phyloP scores from a whole-genome alignment of 2,888 invertebrate species.

The Dicyrtoma fusca region DNA sequence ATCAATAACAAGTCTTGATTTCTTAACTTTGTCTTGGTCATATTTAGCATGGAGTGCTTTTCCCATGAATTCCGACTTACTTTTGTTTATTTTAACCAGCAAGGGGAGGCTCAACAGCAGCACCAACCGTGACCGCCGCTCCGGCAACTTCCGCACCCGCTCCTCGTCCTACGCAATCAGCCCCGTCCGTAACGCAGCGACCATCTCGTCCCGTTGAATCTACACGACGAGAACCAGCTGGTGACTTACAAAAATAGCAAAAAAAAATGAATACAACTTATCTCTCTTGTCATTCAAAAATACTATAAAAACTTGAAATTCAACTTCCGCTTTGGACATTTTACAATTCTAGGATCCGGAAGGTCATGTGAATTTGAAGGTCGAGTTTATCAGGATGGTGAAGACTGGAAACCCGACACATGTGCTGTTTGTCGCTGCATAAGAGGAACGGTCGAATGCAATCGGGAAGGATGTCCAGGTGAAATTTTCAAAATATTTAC shows the following conservation, averaged over 20 bases:
- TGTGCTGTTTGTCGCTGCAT: constrained; percentile 75
- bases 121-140: constrained; percentile 6
- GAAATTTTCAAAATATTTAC: no score
- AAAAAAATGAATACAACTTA: no score
- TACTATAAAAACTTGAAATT: no score
- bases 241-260: background rate
- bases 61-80: background rate
- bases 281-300: no score
- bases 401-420: constrained; percentile 70
- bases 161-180: no score
- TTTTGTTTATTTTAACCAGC: background rate
- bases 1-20: background rate
- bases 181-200: background rate
- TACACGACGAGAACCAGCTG: background rate
- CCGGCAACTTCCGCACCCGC: background rate
- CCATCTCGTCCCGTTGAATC: constrained; percentile 7
- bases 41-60: background rate
- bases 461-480: constrained; percentile 58
- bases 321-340: no score
- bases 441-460: constrained; percentile 67
- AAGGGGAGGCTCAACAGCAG: constrained; percentile 5
- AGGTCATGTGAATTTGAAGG: constrained; percentile 66
- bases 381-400: constrained; percentile 69
- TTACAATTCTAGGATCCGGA: background rate
- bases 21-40: background rate